Percentiles rank a stretch among this genome's conserved stretches.
Evolutionary conservation across 2,113 vertebrate species (phyloP).

Genomic region (Phyllopteryx taeniolatus): DNA sequence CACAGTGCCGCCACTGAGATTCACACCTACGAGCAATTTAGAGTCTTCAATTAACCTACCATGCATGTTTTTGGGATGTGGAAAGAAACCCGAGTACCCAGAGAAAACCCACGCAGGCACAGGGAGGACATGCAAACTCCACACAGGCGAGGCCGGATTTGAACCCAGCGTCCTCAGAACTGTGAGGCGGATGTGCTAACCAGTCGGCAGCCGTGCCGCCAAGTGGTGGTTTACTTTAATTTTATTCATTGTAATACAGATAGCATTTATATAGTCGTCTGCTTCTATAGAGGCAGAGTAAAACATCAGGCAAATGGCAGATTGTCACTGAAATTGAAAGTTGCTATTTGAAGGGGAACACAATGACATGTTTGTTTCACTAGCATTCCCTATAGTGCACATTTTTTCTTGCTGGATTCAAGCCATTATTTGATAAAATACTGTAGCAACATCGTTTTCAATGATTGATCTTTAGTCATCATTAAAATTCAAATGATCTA

Average conservation of each 20-base stretch:
- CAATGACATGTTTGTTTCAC: not conserved
- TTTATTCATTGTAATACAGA: slow-evolving; percentile 8
- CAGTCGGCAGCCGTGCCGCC: too few species aligned
- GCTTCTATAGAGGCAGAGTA: not conserved
- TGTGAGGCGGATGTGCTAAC: too few species aligned
- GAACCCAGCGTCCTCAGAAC: too few species aligned
- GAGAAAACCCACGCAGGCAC: too few species aligned
- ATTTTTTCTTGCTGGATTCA: not conserved
- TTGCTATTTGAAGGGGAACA: not conserved
- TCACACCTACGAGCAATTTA: too few species aligned
- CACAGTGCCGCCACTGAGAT: too few species aligned
- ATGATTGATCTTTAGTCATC: not conserved
- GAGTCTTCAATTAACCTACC: too few species aligned
- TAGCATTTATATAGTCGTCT: not conserved
- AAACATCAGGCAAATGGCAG: not conserved
- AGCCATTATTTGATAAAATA: not conserved
- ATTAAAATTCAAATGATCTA: slow-evolving; percentile 4
- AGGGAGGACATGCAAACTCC: too few species aligned
- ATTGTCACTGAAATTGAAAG: not conserved
- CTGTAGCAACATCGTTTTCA: not conserved
- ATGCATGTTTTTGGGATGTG: too few species aligned
- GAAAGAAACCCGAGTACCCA: too few species aligned
- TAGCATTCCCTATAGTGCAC: not conserved
- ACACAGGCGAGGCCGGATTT: too few species aligned
- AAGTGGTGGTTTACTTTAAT: slow-evolving; percentile 11